Percentiles rank a stretch among this genome's conserved stretches.
These are phyloP conservation scores for Pterocles burchelli DNA, from an alignment of 2,113 vertebrate species.

Conservation along the genomic window DNA sequence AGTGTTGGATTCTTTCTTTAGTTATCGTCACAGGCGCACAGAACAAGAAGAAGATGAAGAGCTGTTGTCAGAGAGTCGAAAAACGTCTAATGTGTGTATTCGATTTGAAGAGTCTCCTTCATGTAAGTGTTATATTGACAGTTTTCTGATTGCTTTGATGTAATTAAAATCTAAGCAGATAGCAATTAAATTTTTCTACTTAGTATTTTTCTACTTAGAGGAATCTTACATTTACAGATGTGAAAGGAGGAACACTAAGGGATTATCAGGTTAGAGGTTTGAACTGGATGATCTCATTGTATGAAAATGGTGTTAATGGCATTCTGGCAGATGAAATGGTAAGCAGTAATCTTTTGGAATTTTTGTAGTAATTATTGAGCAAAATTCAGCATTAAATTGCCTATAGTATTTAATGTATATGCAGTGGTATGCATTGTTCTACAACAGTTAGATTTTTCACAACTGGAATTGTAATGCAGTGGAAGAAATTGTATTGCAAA, in stretches of 20 bases:
- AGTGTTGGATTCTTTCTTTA: constrained; percentile 24
- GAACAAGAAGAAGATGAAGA: constrained; percentile 92
- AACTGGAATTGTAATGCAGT: neutral
- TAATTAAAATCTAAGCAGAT: neutral
- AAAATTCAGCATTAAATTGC: neutral
- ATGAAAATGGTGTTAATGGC: constrained; percentile 92
- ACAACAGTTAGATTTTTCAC: neutral
- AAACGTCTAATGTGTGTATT: constrained; percentile 82
- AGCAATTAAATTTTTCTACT: neutral
- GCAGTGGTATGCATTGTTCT: neutral
- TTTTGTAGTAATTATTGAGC: neutral
- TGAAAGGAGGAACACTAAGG: constrained; percentile 86
- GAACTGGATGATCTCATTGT: constrained; percentile 92
- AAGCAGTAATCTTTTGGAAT: constrained; percentile 50
- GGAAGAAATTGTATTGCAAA: neutral
- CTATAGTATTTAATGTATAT: neutral
- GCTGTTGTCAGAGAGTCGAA: constrained; percentile 84
- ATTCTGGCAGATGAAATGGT: constrained; percentile 95
- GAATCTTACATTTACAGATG: constrained; percentile 77
- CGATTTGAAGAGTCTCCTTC: constrained; percentile 90
- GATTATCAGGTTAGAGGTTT: constrained; percentile 91
- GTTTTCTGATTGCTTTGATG: neutral
- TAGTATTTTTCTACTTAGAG: constrained; percentile 28
- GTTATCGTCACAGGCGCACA: constrained; percentile 86
- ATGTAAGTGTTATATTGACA: constrained; percentile 71